These are phyloP conservation scores for Halcyon malimbica DNA, from an alignment of 2,113 vertebrate genomes.

Conservation along the genomic window DNA sequence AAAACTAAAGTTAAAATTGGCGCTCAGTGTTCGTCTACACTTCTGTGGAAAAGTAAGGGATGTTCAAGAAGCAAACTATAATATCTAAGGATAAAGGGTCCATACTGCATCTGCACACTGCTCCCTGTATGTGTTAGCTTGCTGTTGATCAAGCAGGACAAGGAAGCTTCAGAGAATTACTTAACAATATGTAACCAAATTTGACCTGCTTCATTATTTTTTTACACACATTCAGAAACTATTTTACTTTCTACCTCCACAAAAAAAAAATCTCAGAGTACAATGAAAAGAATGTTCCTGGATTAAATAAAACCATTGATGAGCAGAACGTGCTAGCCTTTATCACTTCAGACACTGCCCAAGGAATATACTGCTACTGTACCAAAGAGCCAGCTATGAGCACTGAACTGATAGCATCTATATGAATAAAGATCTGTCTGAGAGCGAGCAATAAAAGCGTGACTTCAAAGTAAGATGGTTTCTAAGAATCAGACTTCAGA, in stretches of 20 bases:
- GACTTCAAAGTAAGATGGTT: background rate
- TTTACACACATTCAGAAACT: background rate
- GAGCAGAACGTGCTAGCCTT: background rate
- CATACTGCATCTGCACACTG: background rate
- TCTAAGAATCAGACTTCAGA: background rate
- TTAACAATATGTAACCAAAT: background rate
- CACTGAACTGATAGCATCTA: background rate
- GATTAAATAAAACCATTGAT: background rate
- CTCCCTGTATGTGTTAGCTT: background rate
- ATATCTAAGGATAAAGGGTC: background rate
- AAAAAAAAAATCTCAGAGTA: background rate
- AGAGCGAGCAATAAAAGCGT: background rate
- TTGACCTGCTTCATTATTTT: background rate
- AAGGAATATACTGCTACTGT: accelerated
- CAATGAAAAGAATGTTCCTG: background rate
- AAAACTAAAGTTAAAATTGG: background rate
- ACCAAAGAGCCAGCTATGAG: background rate
- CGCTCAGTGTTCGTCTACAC: background rate
- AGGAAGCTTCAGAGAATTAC: background rate
- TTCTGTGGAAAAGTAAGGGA: background rate
- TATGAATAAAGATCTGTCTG: background rate
- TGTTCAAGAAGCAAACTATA: background rate
- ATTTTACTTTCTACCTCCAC: background rate
- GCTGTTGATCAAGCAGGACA: background rate
- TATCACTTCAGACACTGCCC: background rate